phyloP scores from a whole-genome alignment of 2,888 invertebrate genomes.

The Macaria liturata region DNA sequence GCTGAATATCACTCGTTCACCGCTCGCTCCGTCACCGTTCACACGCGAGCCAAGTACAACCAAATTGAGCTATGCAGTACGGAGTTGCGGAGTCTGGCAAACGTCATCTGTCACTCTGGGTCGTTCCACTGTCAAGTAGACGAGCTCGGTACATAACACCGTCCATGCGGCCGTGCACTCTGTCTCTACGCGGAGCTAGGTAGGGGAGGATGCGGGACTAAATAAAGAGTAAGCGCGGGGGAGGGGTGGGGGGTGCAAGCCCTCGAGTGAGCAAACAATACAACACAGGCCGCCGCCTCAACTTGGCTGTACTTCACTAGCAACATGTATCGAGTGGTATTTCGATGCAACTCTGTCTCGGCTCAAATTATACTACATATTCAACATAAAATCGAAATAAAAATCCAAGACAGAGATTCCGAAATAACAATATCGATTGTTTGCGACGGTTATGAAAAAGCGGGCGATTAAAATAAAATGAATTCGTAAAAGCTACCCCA shows the following conservation, averaged over 20 bases:
- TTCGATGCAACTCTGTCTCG: slow-evolving; percentile 39
- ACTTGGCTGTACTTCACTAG: slow-evolving; percentile 75
- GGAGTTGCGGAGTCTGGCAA: too few species aligned
- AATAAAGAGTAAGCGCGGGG: slow-evolving; percentile 51
- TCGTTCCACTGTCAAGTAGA: slow-evolving; percentile 22
- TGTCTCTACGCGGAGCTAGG: slow-evolving; percentile 48
- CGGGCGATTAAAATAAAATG: slow-evolving; percentile 14
- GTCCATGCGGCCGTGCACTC: slow-evolving; percentile 50
- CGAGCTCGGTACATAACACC: slow-evolving; percentile 25
- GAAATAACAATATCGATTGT: slow-evolving; percentile 40
- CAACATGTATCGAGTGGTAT: slow-evolving; percentile 22
- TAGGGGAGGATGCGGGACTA: slow-evolving; percentile 60
- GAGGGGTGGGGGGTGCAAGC: slow-evolving; percentile 61
- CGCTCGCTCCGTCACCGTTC: slow-evolving; percentile 52
- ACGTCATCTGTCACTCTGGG: slow-evolving; percentile 35
- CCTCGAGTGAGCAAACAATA: slow-evolving; percentile 65
- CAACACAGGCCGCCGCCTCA: slow-evolving; percentile 47
- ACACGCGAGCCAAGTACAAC: slow-evolving; percentile 69
- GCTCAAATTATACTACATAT: slow-evolving; percentile 18
- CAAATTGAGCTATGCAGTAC: slow-evolving; percentile 61
- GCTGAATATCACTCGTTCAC: slow-evolving; percentile 81
- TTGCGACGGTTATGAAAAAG: slow-evolving; percentile 50
- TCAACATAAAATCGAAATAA: neutral
- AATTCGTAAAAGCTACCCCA: slow-evolving; percentile 34
- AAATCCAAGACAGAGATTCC: slow-evolving; percentile 42